A percentile compares a stretch with the other conserved stretches of the same genome.
These are phyloP conservation scores for Laticauda colubrina DNA, from an alignment of 2,113 vertebrate genomes.

Conservation along the genomic window DNA sequence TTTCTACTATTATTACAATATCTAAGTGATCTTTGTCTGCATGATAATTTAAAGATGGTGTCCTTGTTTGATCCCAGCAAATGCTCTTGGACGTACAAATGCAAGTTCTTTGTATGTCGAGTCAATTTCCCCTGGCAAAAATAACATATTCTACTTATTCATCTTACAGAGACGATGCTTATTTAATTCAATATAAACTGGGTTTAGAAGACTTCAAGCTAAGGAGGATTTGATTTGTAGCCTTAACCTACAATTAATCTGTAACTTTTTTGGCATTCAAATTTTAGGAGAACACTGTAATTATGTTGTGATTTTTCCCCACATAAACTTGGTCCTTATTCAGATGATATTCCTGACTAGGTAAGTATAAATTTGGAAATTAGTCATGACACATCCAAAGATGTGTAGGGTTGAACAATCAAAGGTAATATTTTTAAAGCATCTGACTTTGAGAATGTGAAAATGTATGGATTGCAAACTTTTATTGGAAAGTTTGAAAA, in stretches of 20 bases:
- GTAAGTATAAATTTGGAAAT: constrained; percentile 73
- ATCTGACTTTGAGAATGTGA: neutral
- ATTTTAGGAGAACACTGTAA: constrained; percentile 75
- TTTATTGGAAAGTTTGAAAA: neutral
- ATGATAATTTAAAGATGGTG: neutral
- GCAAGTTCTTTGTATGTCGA: neutral
- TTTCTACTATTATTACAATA: neutral
- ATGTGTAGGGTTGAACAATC: constrained; percentile 60
- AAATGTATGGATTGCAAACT: neutral
- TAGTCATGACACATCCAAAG: constrained; percentile 63
- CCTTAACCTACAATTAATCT: constrained; percentile 82
- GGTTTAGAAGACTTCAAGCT: constrained; percentile 71
- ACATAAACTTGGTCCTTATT: constrained; percentile 74
- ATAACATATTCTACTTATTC: constrained; percentile 57
- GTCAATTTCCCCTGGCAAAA: constrained; percentile 4
- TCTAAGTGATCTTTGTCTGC: neutral
- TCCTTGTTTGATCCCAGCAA: neutral
- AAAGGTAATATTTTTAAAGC: constrained; percentile 64
- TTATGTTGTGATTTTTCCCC: constrained; percentile 77
- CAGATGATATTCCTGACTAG: constrained; percentile 62
- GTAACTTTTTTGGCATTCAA: constrained; percentile 77
- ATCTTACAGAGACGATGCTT: constrained; percentile 61
- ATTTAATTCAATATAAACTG: constrained; percentile 69
- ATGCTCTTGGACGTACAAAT: neutral
- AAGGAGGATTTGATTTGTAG: constrained; percentile 78